A percentile compares a stretch with the other conserved stretches of the same genome.
Conservation (phyloP, 2,888 invertebrate genomes). For the Melanotus villosus region DNA sequence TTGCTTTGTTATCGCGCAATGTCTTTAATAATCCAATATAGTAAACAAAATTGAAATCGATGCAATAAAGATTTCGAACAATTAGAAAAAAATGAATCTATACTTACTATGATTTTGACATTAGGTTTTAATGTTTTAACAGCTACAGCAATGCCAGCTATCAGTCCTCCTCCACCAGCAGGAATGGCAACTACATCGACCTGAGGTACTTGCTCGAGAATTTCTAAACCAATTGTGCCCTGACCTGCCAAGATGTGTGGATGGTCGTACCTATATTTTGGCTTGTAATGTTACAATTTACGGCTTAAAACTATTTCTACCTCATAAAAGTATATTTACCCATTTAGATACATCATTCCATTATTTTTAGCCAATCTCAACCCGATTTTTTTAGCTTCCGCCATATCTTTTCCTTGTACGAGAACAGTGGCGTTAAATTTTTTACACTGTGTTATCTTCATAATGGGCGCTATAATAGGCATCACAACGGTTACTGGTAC, state of each 20-base stretch:
- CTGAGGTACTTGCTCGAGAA: slow-evolving; percentile 86
- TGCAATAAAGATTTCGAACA: no score
- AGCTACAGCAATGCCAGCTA: slow-evolving; percentile 89
- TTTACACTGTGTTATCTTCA: slow-evolving; percentile 77
- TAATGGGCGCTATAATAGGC: slow-evolving; percentile 70
- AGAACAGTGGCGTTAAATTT: slow-evolving; percentile 77
- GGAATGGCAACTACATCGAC: slow-evolving; percentile 92
- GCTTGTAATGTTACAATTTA: no score
- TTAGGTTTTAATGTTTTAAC: slow-evolving; percentile 85
- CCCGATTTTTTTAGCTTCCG: slow-evolving; percentile 80
- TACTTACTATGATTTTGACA: slow-evolving; percentile 79
- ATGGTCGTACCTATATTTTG: slow-evolving; percentile 84
- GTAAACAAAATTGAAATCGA: no score
- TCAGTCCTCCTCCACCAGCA: slow-evolving; percentile 89
- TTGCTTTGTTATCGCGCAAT: no score
- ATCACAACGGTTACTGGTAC: slow-evolving; percentile 70
- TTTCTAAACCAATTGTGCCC: slow-evolving; percentile 91
- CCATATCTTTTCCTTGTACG: slow-evolving; percentile 74
- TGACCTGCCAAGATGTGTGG: slow-evolving; percentile 93
- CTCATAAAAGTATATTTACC: slow-evolving; percentile 72
- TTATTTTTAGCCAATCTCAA: slow-evolving; percentile 79
- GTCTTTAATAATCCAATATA: no score
- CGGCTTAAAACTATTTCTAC: background rate
- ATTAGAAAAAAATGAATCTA: no score
- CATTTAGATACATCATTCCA: slow-evolving; percentile 85